Base-by-base conservation (phyloP, 2,888 invertebrate genomes). In the Mythimna pallens region DNA sequence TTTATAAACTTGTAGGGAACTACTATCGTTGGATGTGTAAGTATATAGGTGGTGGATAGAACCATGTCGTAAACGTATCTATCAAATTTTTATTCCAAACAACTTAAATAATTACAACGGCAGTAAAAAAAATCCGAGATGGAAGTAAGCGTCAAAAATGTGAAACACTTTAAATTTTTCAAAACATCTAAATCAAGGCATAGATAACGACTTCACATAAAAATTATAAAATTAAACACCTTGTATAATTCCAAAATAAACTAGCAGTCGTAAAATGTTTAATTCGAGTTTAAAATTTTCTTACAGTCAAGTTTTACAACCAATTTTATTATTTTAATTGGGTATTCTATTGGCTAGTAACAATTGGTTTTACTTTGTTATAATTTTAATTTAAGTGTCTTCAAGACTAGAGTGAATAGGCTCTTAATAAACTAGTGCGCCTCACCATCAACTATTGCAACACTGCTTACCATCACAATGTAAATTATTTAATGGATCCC, bases 321-420 rank as follows among this genome's bases (percentile, higher is more conserved):
- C 58, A 65, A 43, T 54, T 72, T 69, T 75, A 73, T 52, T 55
- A 71, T 73, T 70, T 66, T 81, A 78, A 83, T 75, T 73, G 70
- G 73, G 20, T 14, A 54, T n/a, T 62, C 55, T 20, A 69, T 73
- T 76, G 66, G 54, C 69, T 72, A 67, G 66, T 70, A 69, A 82
- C 73, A 69, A 66, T 72, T 25, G 40, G 57, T 65, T 55, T 69
- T 25, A 73, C 70, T 9, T 9, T 9, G 5, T 43, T 43, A 40
- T 10, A 43, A 12, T 43, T 43, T 43, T 10, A 43, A 43, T 43
- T 43, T 43, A 12, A 3, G 3, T 12, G 40, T 43, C 12, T 43
- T 43, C 12, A 43, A 43, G 40, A 12, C 3, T 12, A 43, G 40
- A 43, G 40, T 43, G 12, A 36, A 36, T 36, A 9, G 36, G 36